phyloP scores from a whole-genome alignment of 2,888 invertebrate genomes.

The Melanostoma scalare region DNA sequence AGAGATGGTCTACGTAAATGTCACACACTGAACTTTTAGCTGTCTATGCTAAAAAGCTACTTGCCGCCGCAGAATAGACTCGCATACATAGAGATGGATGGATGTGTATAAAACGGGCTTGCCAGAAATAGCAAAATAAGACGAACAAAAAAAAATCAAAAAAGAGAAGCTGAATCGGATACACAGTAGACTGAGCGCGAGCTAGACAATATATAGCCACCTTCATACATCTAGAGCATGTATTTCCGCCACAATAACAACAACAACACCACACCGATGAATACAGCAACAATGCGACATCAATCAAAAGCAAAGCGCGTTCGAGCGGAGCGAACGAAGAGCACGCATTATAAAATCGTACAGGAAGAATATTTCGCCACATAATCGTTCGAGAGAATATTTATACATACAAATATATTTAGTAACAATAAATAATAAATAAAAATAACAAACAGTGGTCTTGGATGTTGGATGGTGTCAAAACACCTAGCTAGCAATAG shows the following conservation, averaged over 20 bases:
- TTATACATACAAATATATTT: constrained; percentile 16
- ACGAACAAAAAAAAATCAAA: constrained; percentile 2
- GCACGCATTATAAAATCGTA: constrained; percentile 58
- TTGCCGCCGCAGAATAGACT: constrained; percentile 67
- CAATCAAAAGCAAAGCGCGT: constrained; percentile 63
- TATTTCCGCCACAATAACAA: constrained; percentile 60
- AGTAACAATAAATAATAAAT: constrained; percentile 1
- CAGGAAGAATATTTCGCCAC: constrained; percentile 57
- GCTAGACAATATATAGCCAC: constrained; percentile 52
- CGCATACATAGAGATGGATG: constrained; percentile 58
- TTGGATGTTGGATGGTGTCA: constrained; percentile 29
- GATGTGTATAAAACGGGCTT: constrained; percentile 66
- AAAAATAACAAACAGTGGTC: constrained; percentile 10
- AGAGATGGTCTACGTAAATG: constrained; percentile 73
- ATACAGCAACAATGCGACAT: constrained; percentile 67
- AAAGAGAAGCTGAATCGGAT: constrained; percentile 66
- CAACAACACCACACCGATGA: constrained; percentile 23
- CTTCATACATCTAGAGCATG: constrained; percentile 1
- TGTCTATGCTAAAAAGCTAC: constrained; percentile 73
- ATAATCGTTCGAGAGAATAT: constrained; percentile 27
- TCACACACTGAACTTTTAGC: constrained; percentile 73
- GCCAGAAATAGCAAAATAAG: constrained; percentile 68
- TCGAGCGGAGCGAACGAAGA: constrained; percentile 42
- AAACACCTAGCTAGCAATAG: constrained; percentile 22
- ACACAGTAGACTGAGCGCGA: constrained; percentile 61